These are phyloP conservation scores for Polydesmus complanatus DNA, from an alignment of 2,888 invertebrate species.

Conservation along the genomic window DNA sequence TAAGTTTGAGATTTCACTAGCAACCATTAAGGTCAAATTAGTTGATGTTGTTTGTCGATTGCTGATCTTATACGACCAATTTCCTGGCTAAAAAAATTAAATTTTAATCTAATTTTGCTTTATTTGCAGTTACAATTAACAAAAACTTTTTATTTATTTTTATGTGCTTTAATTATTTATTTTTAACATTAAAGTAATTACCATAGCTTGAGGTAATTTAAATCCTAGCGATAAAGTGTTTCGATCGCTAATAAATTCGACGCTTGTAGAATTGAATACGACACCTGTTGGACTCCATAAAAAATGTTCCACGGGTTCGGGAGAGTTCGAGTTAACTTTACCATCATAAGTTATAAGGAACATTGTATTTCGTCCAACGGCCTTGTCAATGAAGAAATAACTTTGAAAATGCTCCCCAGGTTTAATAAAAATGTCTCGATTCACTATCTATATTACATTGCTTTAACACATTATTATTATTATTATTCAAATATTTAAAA, in stretches of 20 bases:
- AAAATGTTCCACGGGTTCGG: slow-evolving; percentile 5
- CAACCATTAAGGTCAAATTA: slow-evolving; percentile 19
- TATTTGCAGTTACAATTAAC: too few species aligned
- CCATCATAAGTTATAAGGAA: slow-evolving; percentile 18
- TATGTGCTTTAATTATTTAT: neutral
- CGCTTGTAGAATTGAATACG: slow-evolving; percentile 15
- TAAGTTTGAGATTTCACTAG: slow-evolving; percentile 20
- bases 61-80: slow-evolving; percentile 15
- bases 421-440: slow-evolving; percentile 5
- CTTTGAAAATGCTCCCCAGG: slow-evolving; percentile 1
- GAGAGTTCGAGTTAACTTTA: neutral
- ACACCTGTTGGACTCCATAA: slow-evolving; percentile 19
- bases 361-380: slow-evolving; percentile 20
- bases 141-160: neutral
- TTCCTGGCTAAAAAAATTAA: slow-evolving; percentile 10
- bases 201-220: neutral
- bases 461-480: too few species aligned
- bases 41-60: slow-evolving; percentile 1
- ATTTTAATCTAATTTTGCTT: neutral
- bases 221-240: slow-evolving; percentile 19
- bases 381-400: slow-evolving; percentile 18
- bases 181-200: neutral
- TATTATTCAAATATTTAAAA: too few species aligned
- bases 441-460: too few species aligned
- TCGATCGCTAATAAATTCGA: slow-evolving; percentile 18